Evolutionary conservation across 2,113 vertebrate genomes (phyloP).

Genomic region (Ictidomys tridecemlineatus): DNA sequence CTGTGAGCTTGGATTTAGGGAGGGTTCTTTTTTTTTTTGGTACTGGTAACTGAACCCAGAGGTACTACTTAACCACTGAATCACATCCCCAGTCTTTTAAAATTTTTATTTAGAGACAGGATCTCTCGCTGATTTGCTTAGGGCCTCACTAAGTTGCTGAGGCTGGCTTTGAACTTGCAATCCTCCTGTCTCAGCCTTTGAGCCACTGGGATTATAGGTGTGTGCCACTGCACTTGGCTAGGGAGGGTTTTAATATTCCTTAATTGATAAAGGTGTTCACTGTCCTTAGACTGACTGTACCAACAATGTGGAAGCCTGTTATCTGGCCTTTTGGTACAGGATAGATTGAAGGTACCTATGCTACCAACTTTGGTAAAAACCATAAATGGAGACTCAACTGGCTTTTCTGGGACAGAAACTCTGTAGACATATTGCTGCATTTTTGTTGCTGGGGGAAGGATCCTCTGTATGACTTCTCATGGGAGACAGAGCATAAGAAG

Average conservation of each 20-base stretch:
- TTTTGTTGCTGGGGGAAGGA: background rate
- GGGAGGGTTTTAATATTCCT: background rate
- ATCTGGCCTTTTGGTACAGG: background rate
- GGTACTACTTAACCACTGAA: too few relatives aligned
- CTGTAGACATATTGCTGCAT: background rate
- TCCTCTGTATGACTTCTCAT: background rate
- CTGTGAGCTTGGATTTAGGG: background rate
- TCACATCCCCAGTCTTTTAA: too few relatives aligned
- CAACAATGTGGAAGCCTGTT: background rate
- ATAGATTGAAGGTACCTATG: background rate
- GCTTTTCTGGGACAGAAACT: background rate
- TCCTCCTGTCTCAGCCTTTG: too few relatives aligned
- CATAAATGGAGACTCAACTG: background rate
- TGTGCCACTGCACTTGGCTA: too few relatives aligned
- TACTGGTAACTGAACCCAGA: too few relatives aligned
- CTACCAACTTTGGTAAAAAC: background rate
- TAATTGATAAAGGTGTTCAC: background rate
- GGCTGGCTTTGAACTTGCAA: too few relatives aligned
- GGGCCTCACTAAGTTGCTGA: too few relatives aligned
- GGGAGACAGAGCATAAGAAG: background rate
- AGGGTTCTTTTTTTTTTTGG: background rate
- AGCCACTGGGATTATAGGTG: too few relatives aligned
- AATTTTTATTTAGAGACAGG: too few relatives aligned
- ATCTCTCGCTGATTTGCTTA: too few relatives aligned
- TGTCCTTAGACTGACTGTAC: background rate